These are phyloP conservation scores for Hyposoter dolosus DNA, from an alignment of 2,888 invertebrate species.

Conservation along the genomic window DNA sequence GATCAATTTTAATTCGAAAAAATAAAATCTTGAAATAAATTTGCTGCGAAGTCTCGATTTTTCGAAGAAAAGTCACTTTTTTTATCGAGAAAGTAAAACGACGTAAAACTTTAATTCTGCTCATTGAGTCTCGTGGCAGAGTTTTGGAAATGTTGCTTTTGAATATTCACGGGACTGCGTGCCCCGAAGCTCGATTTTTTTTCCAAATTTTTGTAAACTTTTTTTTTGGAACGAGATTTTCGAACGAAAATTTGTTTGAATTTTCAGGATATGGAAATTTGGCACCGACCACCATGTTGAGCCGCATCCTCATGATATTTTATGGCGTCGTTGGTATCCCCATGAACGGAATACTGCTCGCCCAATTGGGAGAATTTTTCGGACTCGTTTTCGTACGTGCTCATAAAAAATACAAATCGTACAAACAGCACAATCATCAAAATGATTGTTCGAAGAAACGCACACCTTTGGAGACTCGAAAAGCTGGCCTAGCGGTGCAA, in stretches of 20 bases:
- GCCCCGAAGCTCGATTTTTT: too few species aligned
- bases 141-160: too few species aligned
- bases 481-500: constrained; percentile 91
- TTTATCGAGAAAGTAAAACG: too few species aligned
- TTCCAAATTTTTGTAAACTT: too few species aligned
- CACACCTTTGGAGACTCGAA: constrained; percentile 84
- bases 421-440: constrained; percentile 89
- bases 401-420: constrained; percentile 92
- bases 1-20: background rate
- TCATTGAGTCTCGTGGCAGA: too few species aligned
- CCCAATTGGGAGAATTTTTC: constrained; percentile 93
- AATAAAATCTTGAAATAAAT: too few species aligned
- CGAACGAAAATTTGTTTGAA: background rate
- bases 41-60: too few species aligned
- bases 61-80: too few species aligned
- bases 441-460: constrained; percentile 77
- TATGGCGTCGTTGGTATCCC: constrained; percentile 95
- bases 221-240: background rate
- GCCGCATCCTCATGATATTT: constrained; percentile 94
- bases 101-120: too few species aligned
- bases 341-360: constrained; percentile 89
- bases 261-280: constrained; percentile 94
- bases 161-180: background rate
- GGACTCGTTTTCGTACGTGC: constrained; percentile 89
- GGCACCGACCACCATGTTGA: constrained; percentile 92